Evolutionary conservation across 1,140 invertebrate species (phyloP).

Genomic region (Dendrolimus punctatus): DNA sequence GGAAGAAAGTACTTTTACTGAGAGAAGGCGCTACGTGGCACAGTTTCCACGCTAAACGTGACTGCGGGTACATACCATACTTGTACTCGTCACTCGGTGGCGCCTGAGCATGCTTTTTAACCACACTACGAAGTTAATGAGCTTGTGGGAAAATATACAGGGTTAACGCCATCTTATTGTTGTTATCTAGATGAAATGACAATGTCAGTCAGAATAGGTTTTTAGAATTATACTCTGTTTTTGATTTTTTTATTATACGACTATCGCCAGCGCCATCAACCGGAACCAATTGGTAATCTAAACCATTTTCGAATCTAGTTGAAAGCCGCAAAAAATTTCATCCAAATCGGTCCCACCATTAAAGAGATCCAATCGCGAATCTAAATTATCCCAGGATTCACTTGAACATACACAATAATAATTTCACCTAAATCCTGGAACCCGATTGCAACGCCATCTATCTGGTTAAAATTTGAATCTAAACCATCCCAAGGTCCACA

Average conservation of each 20-base stretch:
- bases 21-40: constrained; percentile 53
- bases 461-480: too few species aligned
- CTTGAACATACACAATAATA: too few species aligned
- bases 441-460: too few species aligned
- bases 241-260: neutral
- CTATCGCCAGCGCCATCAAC: too few species aligned
- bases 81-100: constrained; percentile 11
- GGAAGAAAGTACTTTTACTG: constrained; percentile 70
- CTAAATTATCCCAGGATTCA: too few species aligned
- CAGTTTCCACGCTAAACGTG: constrained; percentile 56
- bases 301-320: too few species aligned
- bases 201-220: constrained; percentile 7
- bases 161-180: constrained; percentile 26
- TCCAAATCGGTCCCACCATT: too few species aligned
- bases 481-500: too few species aligned
- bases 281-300: too few species aligned
- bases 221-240: constrained; percentile 23
- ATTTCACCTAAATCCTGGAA: too few species aligned
- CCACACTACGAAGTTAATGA: constrained; percentile 36
- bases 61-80: constrained; percentile 19
- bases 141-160: constrained; percentile 26
- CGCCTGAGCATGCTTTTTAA: constrained; percentile 46
- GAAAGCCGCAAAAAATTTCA: too few species aligned
- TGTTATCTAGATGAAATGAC: constrained; percentile 25
- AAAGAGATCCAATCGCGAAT: too few species aligned